These are phyloP conservation scores for Poeciliopsis presidionis DNA, from an alignment of 2,797 vertebrate genomes.

Conservation along the genomic window DNA sequence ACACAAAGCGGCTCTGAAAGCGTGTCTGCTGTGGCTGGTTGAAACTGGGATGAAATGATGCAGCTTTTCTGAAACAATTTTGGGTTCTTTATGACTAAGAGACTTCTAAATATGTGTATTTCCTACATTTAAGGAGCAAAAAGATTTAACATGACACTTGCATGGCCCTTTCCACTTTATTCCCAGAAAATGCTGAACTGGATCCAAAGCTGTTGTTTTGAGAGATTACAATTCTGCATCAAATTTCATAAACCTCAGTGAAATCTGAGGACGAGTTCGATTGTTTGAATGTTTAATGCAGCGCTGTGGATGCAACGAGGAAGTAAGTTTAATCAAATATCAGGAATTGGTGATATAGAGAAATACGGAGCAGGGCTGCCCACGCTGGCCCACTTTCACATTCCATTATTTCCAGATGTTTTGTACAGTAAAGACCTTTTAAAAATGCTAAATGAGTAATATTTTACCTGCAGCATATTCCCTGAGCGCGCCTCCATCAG, in stretches of 20 bases:
- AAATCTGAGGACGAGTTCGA: neutral
- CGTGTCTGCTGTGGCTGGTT: neutral
- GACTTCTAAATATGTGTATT: neutral
- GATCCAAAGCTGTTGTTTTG: neutral
- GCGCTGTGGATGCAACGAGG: neutral
- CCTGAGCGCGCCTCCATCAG: slow-evolving; percentile 86
- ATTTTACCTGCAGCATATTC: slow-evolving; percentile 81
- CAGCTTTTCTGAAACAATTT: neutral
- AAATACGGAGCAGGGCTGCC: too few species aligned
- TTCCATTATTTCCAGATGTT: neutral
- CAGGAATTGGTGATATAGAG: neutral
- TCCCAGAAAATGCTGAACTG: neutral
- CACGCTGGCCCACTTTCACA: too few species aligned
- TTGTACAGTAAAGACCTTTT: neutral
- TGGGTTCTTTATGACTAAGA: neutral
- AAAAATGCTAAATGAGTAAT: neutral
- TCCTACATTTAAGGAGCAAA: neutral
- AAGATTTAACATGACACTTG: neutral
- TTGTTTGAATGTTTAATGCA: neutral
- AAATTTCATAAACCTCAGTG: neutral
- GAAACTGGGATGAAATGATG: neutral
- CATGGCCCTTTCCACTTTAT: neutral
- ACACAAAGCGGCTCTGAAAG: neutral
- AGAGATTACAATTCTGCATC: neutral
- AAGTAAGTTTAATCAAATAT: neutral